A percentile compares a stretch with the other conserved stretches of the same genome.
Evolutionary conservation across 1,140 invertebrate genomes (phyloP).

Genomic region (Leptinotarsa defecta): DNA sequence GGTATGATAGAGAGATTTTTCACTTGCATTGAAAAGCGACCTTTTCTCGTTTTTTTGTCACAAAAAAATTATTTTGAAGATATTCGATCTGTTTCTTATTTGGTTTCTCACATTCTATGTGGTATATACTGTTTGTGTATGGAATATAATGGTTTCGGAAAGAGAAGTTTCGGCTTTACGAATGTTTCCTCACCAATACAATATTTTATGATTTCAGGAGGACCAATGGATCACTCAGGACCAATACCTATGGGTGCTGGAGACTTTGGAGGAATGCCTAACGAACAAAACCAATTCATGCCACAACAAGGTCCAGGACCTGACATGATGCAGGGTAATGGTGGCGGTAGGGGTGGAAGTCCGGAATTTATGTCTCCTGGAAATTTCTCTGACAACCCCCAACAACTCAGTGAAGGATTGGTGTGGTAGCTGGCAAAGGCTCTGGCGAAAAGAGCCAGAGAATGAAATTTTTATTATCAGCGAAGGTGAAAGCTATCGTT

Average conservation of each 20-base stretch:
- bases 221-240: slow-evolving; percentile 68
- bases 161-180: no score
- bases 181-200: no score
- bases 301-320: slow-evolving; percentile 64
- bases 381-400: slow-evolving; percentile 69
- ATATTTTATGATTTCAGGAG: slow-evolving; percentile 55
- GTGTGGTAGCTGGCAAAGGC: slow-evolving; percentile 68
- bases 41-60: no score
- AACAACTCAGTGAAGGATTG: slow-evolving; percentile 73
- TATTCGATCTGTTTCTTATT: no score
- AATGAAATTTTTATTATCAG: slow-evolving; percentile 33
- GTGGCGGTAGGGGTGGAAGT: slow-evolving; percentile 59
- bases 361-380: slow-evolving; percentile 62
- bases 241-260: slow-evolving; percentile 67
- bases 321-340: slow-evolving; percentile 58
- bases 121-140: no score
- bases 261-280: slow-evolving; percentile 65
- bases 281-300: slow-evolving; percentile 66
- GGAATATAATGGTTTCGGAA: no score
- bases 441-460: slow-evolving; percentile 55
- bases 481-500: no score
- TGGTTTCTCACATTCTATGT: no score
- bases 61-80: no score
- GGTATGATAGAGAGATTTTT: no score
- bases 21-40: no score